Conservation (phyloP, 2,797 vertebrate genomes). For the Oryzias dopingdopingensis region DNA sequence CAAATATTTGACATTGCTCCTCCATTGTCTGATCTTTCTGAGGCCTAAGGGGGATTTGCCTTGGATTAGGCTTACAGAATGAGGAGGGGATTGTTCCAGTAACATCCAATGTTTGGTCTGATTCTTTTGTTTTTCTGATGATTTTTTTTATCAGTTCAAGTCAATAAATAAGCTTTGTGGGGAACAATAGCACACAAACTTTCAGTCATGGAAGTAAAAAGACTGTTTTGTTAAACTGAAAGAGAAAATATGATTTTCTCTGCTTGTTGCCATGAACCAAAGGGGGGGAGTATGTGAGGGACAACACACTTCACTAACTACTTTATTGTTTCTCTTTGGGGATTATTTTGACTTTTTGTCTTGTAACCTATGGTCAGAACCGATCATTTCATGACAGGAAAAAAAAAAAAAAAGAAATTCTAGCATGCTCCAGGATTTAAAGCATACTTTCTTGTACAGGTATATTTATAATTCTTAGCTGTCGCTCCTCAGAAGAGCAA, state of each 20-base stretch:
- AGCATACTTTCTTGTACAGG: conserved; percentile 65
- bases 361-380: conserved; percentile 47
- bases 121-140: conserved; percentile 75
- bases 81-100: conserved; percentile 64
- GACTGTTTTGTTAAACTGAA: conserved; percentile 72
- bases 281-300: conserved; percentile 54
- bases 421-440: conserved; percentile 54
- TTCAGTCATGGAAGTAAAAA: conserved; percentile 68
- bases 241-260: conserved; percentile 68
- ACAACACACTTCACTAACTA: conserved; percentile 55
- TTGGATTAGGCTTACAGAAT: conserved; percentile 68
- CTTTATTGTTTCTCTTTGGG: conserved; percentile 58
- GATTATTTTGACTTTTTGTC: conserved; percentile 56
- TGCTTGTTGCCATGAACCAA: conserved; percentile 72
- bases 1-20: conserved; percentile 76
- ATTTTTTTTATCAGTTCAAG: conserved; percentile 73
- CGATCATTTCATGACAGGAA: conserved; percentile 49
- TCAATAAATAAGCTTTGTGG: conserved; percentile 73
- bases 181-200: conserved; percentile 75
- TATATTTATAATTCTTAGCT: conserved; percentile 77
- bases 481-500: conserved; percentile 77
- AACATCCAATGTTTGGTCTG: conserved; percentile 66
- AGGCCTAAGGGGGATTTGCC: conserved; percentile 73
- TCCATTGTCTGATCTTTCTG: conserved; percentile 63
- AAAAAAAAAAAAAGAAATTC: conserved; percentile 17